A percentile compares a stretch with the other conserved stretches of the same genome.
Conservation (phyloP, 1,140 invertebrate species). For the Hycleus cichorii region DNA sequence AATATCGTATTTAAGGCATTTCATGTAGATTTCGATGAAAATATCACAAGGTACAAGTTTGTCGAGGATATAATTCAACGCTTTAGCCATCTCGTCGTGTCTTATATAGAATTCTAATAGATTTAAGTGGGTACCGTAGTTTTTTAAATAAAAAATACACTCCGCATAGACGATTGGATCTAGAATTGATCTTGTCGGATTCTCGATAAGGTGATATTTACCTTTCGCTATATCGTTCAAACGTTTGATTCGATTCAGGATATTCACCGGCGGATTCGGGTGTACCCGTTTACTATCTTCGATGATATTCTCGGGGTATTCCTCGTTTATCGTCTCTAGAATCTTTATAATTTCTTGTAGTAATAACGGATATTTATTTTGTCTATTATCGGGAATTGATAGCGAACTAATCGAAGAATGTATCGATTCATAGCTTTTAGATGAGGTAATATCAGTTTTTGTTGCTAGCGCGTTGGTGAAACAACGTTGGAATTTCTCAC, state of each 20-base stretch:
- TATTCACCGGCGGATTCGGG: slow-evolving; percentile 37
- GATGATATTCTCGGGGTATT: slow-evolving; percentile 22
- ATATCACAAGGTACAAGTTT: slow-evolving; percentile 56
- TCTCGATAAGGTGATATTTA: slow-evolving; percentile 27
- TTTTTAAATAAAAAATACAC: slow-evolving; percentile 62
- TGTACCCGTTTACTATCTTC: slow-evolving; percentile 11
- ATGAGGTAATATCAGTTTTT: slow-evolving; percentile 22
- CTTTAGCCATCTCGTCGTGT: slow-evolving; percentile 52
- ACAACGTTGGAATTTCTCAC: slow-evolving; percentile 57
- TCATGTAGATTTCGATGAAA: slow-evolving; percentile 66
- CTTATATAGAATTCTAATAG: slow-evolving; percentile 64
- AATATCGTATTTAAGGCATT: slow-evolving; percentile 54
- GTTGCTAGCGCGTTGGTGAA: slow-evolving; percentile 41
- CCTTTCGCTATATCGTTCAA: slow-evolving; percentile 41
- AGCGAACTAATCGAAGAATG: background rate
- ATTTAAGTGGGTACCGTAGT: slow-evolving; percentile 59
- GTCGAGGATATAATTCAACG: slow-evolving; percentile 56
- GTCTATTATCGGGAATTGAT: slow-evolving; percentile 40
- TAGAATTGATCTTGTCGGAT: slow-evolving; percentile 8
- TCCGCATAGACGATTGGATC: slow-evolving; percentile 59
- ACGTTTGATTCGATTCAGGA: slow-evolving; percentile 42
- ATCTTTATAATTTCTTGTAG: slow-evolving; percentile 61
- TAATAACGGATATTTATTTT: slow-evolving; percentile 52
- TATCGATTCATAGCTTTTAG: slow-evolving; percentile 32
- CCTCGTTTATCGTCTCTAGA: slow-evolving; percentile 46